These are phyloP conservation scores for Orthonyx spaldingii DNA, from an alignment of 2,113 vertebrate genomes.

Conservation along the genomic window DNA sequence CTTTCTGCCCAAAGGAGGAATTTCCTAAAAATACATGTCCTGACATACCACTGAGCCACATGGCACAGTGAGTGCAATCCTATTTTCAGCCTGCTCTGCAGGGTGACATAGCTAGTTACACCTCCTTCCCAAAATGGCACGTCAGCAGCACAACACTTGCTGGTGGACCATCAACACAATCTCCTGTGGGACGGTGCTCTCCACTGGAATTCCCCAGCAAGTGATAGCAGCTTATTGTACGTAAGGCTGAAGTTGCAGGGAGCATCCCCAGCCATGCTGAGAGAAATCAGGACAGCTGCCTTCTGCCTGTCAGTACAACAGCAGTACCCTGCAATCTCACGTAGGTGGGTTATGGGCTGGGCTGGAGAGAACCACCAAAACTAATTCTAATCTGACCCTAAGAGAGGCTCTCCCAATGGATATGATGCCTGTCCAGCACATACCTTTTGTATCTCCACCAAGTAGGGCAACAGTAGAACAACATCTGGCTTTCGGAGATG, in stretches of 20 bases:
- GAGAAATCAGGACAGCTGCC: not conserved
- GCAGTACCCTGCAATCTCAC: not conserved
- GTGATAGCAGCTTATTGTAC: rapidly evolving
- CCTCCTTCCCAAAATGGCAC: conserved; percentile 46
- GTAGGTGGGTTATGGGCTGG: not conserved
- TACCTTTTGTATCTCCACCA: not conserved
- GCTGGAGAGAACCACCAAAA: not conserved
- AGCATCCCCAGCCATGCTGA: not conserved
- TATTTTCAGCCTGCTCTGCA: conserved; percentile 53
- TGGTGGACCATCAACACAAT: not conserved
- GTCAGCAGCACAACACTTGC: not conserved
- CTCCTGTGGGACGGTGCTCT: not conserved
- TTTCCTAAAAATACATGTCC: conserved; percentile 63
- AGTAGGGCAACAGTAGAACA: not conserved
- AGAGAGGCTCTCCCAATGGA: not conserved
- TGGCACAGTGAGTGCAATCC: conserved; percentile 55
- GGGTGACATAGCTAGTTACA: conserved; percentile 53
- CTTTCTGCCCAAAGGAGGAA: conserved; percentile 53
- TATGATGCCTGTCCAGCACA: not conserved
- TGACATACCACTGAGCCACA: conserved; percentile 49
- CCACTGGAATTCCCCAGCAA: not conserved
- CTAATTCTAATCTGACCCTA: not conserved
- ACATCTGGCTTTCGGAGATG: not conserved
- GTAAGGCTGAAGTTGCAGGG: not conserved
- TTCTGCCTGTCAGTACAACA: not conserved